A percentile compares a stretch with the other conserved stretches of the same genome.
These are phyloP conservation scores for Ptychoptera contaminata DNA, from an alignment of 2,888 invertebrate species.

Conservation along the genomic window DNA sequence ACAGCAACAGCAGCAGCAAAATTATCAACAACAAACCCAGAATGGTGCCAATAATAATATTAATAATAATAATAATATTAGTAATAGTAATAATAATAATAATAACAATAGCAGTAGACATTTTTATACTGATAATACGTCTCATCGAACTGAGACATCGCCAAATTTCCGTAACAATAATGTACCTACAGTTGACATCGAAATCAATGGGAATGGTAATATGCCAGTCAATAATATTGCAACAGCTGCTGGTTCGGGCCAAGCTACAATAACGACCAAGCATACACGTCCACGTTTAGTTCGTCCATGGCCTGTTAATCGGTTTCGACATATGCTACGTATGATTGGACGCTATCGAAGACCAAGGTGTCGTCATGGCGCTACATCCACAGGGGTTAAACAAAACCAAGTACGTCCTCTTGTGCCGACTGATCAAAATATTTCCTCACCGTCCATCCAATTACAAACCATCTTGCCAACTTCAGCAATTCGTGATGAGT, in stretches of 20 bases:
- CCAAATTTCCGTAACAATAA: background rate
- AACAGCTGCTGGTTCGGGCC: constrained; percentile 9
- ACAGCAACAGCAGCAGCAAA: constrained; percentile 2
- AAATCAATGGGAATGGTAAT: too few species aligned
- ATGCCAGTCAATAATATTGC: constrained; percentile 7
- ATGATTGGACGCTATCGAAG: constrained; percentile 27
- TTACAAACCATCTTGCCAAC: constrained; percentile 24
- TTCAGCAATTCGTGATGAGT: constrained; percentile 23
- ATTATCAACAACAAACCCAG: constrained; percentile 11
- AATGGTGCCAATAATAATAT: constrained; percentile 4
- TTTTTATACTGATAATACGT: background rate
- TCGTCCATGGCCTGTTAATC: constrained; percentile 22
- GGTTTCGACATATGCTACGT: constrained; percentile 27
- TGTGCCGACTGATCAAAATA: constrained; percentile 11
- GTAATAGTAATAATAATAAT: constrained; percentile 1
- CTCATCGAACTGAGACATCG: background rate
- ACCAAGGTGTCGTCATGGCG: constrained; percentile 18
- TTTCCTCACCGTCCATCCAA: constrained; percentile 1
- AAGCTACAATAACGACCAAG: constrained; percentile 2
- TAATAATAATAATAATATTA: constrained; percentile 3
- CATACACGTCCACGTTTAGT: constrained; percentile 12
- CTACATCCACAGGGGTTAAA: constrained; percentile 16
- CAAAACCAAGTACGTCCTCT: constrained; percentile 31
- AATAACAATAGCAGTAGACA: background rate
- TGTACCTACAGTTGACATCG: too few species aligned